Percentiles rank a stretch among this genome's conserved stretches.
Conservation (phyloP, 1,140 invertebrate genomes). For the Plectrocnemia conspersa region DNA sequence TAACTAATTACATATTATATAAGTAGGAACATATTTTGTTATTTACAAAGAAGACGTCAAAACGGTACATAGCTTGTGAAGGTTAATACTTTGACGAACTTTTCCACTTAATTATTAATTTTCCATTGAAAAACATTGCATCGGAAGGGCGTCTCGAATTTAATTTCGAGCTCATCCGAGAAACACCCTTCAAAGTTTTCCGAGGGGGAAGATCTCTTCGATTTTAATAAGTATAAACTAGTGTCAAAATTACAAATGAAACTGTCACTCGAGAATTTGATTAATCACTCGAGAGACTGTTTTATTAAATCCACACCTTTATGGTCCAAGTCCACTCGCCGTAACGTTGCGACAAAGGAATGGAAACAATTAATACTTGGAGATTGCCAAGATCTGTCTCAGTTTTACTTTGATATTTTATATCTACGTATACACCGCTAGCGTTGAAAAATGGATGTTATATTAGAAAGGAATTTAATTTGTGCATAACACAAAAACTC, state of each 20-base stretch:
- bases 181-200: no score
- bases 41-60: no score
- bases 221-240: slow-evolving; percentile 26
- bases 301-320: slow-evolving; percentile 31
- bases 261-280: slow-evolving; percentile 31
- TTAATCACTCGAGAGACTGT: slow-evolving; percentile 22
- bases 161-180: not conserved
- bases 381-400: slow-evolving; percentile 6
- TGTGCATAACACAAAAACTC: no score
- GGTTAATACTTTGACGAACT: no score
- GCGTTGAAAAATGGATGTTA: no score
- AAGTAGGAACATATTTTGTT: no score
- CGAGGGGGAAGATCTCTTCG: no score
- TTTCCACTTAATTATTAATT: no score
- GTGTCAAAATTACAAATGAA: slow-evolving; percentile 30
- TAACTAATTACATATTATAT: no score
- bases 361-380: slow-evolving; percentile 13
- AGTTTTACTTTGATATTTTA: slow-evolving; percentile 1
- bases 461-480: no score
- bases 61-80: no score
- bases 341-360: slow-evolving; percentile 17
- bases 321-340: slow-evolving; percentile 4
- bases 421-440: no score
- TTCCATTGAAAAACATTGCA: not conserved
- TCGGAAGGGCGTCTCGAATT: not conserved